Base-by-base conservation (phyloP, 37 sponge, comb jelly and placozoan species). In the Axinella damicornis region DNA sequence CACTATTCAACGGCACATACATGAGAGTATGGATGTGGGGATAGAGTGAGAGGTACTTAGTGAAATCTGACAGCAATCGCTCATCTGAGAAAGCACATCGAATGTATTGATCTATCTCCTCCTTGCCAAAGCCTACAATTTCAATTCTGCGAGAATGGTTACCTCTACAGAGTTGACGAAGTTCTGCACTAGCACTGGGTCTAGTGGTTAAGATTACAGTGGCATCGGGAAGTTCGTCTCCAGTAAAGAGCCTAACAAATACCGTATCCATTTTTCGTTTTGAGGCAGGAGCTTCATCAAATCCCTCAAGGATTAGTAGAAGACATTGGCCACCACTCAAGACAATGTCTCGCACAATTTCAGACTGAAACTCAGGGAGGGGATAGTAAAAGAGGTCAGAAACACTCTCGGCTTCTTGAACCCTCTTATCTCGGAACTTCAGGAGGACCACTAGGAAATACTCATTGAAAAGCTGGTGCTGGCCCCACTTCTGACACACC, bases 241-340 rank as follows among this genome's bases (percentile, higher is more conserved):
- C 84, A 1, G 20, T 22, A 25, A 83, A 41, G 2, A 83, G 65
- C 46, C 33, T 46, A 34, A 74, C 33, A 34, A 75, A 21, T 15
- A 83, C 21, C 0, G 70, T 68, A 34, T 67, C 36, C 16, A 34
- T 80, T 21, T 2, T 30, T 36, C 35, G 55, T 18, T 21, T 19
- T 0, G 33, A 13, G 19, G 35, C 2, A 2, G 81, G 70, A 33
- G 74, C 38, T 37, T 83, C 84, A 53, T 83, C 84, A 74, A 74
- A 74, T 15, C 84, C 84, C 24, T 83, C 84, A 27, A 83, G 67
- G 6, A 83, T 52, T 1, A 83, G 38, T 53, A 83, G 55, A 2
- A 73, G 19, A 0, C 67, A 56, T 14, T 59, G 20, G 18, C 84
- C 84, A 21, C 64, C 36, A 32, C 38, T 53, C 2, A 25, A 9